These are phyloP conservation scores for Patella pellucida DNA, from an alignment of 2,888 invertebrate genomes.

Conservation along the genomic window DNA sequence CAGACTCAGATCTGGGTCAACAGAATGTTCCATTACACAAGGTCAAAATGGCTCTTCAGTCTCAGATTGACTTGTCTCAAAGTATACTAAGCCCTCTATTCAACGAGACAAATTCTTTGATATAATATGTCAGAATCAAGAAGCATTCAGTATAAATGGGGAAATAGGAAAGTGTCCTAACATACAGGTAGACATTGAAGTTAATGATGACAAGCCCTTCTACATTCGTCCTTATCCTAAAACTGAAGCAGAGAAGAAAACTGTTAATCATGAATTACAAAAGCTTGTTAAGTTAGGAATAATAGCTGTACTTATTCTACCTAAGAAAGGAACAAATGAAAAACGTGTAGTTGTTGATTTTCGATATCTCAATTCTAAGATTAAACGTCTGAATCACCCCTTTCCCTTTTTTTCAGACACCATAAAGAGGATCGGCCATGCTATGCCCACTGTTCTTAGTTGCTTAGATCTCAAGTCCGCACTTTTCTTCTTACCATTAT, in stretches of 20 bases:
- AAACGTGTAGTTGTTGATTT: background rate
- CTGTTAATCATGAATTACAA: background rate
- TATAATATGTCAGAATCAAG: background rate
- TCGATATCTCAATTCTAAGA: background rate
- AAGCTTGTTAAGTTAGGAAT: conserved; percentile 1
- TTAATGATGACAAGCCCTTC: background rate
- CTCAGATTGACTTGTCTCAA: background rate
- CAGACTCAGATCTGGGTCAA: background rate
- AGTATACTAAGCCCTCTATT: background rate
- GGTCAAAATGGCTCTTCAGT: background rate
- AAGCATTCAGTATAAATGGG: background rate
- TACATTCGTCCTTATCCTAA: background rate
- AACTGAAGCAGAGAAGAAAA: conserved; percentile 8
- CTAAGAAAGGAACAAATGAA: background rate
- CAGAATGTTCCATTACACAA: background rate
- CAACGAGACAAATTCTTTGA: background rate
- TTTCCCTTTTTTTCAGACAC: background rate
- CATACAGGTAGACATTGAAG: background rate
- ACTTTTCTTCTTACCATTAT: background rate
- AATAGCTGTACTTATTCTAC: background rate
- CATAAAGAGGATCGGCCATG: background rate
- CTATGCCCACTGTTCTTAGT: background rate
- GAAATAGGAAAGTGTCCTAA: background rate
- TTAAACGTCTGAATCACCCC: background rate
- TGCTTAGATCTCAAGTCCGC: conserved; percentile 1